Evolutionary conservation across 2,797 vertebrate species (phyloP), one percentile per base, ranked within the genome.

Genomic region (Cacajao melanocephalus): DNA sequence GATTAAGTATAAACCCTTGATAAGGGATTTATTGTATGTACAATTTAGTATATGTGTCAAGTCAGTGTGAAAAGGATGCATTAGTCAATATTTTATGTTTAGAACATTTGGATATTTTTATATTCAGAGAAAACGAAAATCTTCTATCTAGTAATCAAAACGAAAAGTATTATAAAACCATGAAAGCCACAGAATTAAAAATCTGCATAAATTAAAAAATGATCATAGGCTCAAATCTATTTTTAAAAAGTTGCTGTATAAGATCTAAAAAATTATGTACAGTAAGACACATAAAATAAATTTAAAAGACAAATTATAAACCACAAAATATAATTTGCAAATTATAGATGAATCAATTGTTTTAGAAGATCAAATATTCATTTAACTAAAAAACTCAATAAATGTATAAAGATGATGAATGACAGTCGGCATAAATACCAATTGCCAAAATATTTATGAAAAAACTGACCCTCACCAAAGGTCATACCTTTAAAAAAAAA

Each of bases 61-160:
- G 61, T 52, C n/a, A 75, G 4, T 39, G 17, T 88, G 26, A 75
- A 93, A 93, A 88, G 15, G 6, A 85, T 55, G 3, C 28, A 10
- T 57, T 86, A 85, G 26, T 88, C 14, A 94, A 83, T 86, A 58
- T 73, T 61, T 76, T 72, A 84, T 22, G 10, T 85, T 83, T 86
- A 22, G 7, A 88, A 12, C 57, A 41, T 50, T 22, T 91, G 30
- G 11, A 61, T 36, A 30, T 48, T 86, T 93, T 79, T 85, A 39
- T 90, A 19, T 81, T 92, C 57, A 2, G 11, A 82, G 15, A 86
- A 93, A 93, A 48, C 36, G 50, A 52, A 97, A 95, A 78, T 94
- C 13, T 10, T 36, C 2, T 48, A 75, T 50, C 20, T 58, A 44
- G 24, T 61, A 70, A 88, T 94, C 30, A 76, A 75, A 88, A 76